Percentiles rank a stretch among this genome's conserved stretches.
These are phyloP conservation scores for Myrmecobius fasciatus DNA, from an alignment of 2,113 vertebrate genomes.

Conservation along the genomic window DNA sequence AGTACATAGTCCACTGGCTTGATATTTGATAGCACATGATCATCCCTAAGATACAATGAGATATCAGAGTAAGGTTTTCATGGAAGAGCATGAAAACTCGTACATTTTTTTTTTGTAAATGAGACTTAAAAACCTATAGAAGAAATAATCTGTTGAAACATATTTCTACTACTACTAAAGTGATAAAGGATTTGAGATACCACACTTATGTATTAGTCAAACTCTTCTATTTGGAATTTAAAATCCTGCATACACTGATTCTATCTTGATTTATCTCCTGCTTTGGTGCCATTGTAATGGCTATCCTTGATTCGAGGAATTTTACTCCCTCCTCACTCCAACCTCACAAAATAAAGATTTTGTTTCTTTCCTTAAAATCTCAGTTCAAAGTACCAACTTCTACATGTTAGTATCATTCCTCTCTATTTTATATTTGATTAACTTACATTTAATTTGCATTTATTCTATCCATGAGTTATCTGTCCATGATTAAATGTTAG, in stretches of 20 bases:
- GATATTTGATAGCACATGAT: not conserved
- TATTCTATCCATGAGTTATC: too few species aligned
- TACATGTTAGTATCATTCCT: not conserved
- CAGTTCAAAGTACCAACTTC: not conserved
- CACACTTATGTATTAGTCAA: not conserved
- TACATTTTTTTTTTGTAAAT: not conserved
- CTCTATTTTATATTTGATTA: not conserved
- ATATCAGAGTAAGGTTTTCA: not conserved
- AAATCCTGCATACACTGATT: not conserved
- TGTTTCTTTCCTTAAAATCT: not conserved
- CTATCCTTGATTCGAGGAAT: not conserved
- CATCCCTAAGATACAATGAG: not conserved
- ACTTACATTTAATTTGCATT: not conserved
- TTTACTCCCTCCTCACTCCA: not conserved
- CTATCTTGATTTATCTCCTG: not conserved
- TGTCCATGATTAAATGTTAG: too few species aligned
- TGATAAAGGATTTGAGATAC: not conserved
- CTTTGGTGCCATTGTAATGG: not conserved
- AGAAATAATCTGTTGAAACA: not conserved
- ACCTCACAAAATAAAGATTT: not conserved
- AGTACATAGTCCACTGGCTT: not conserved
- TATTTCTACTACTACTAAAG: not conserved
- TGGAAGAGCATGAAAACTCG: not conserved
- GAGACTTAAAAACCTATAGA: not conserved
- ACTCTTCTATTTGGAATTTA: not conserved